phyloP scores from a whole-genome alignment of 37 sponge, comb jelly and placozoan species.

The Dysidea cf. avara region DNA sequence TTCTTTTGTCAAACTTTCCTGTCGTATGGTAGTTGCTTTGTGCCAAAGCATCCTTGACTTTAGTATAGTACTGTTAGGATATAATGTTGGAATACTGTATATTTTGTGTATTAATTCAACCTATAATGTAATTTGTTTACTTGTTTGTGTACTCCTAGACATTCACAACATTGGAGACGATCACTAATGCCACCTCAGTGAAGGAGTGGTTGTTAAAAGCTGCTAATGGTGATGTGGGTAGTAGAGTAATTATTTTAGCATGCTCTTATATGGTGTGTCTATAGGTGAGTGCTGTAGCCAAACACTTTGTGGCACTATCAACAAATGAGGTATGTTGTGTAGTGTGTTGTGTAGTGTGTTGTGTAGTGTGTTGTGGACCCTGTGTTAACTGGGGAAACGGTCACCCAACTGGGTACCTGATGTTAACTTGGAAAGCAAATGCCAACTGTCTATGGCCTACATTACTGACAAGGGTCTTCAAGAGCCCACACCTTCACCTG shows the following conservation, averaged over 20 bases:
- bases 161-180: constrained; percentile 96
- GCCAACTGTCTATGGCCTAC: too few relatives aligned
- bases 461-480: too few relatives aligned
- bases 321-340: constrained; percentile 90
- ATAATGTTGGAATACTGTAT: too few relatives aligned
- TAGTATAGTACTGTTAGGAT: too few relatives aligned
- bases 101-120: constrained; percentile 1
- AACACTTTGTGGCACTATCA: constrained; percentile 99
- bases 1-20: too few relatives aligned
- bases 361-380: too few relatives aligned
- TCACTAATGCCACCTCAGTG: constrained; percentile 98
- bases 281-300: constrained; percentile 87
- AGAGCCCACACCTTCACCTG: too few relatives aligned
- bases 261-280: background rate
- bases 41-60: background rate
- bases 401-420: too few relatives aligned
- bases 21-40: too few relatives aligned
- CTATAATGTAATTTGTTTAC: background rate
- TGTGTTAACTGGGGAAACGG: too few relatives aligned
- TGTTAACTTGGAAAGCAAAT: too few relatives aligned
- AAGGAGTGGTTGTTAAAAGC: constrained; percentile 84
- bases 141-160: constrained; percentile 55
- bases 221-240: constrained; percentile 70
- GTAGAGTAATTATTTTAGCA: background rate
- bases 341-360: too few relatives aligned